These are phyloP conservation scores for Aplysina aerophoba DNA, from an alignment of 37 sponge, comb jelly and placozoan species.

Conservation along the genomic window DNA sequence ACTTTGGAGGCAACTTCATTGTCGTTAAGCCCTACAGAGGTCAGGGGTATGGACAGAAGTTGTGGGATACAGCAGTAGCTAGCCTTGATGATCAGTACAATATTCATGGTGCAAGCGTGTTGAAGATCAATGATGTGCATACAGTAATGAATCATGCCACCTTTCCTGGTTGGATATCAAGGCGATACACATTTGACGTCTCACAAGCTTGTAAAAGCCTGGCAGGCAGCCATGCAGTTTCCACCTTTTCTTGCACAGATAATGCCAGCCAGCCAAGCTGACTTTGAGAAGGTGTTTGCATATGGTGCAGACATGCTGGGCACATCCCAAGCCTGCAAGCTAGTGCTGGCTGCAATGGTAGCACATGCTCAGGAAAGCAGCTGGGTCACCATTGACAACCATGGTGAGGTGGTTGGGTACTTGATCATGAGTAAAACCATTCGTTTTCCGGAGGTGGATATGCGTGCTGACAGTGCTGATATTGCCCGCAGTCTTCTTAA, in stretches of 20 bases:
- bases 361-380: background rate
- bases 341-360: background rate
- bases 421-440: slow-evolving; percentile 16
- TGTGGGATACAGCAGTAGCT: background rate
- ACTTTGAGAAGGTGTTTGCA: background rate
- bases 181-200: background rate
- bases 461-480: background rate
- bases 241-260: background rate
- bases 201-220: background rate
- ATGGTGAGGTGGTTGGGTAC: slow-evolving; percentile 12
- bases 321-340: background rate
- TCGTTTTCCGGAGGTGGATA: background rate
- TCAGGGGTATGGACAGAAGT: background rate
- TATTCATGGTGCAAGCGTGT: background rate
- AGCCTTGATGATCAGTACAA: background rate
- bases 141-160: too few relatives aligned
- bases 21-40: slow-evolving; percentile 22
- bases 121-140: background rate
- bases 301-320: slow-evolving; percentile 6
- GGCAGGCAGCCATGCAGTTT: too few relatives aligned
- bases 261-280: background rate
- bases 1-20: background rate
- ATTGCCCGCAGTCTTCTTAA: slow-evolving; percentile 19
- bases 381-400: background rate
- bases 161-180: too few relatives aligned